A percentile compares a stretch with the other conserved stretches of the same genome.
Evolutionary conservation across 2,113 vertebrate species (phyloP).

Genomic region (Tachycineta bicolor): DNA sequence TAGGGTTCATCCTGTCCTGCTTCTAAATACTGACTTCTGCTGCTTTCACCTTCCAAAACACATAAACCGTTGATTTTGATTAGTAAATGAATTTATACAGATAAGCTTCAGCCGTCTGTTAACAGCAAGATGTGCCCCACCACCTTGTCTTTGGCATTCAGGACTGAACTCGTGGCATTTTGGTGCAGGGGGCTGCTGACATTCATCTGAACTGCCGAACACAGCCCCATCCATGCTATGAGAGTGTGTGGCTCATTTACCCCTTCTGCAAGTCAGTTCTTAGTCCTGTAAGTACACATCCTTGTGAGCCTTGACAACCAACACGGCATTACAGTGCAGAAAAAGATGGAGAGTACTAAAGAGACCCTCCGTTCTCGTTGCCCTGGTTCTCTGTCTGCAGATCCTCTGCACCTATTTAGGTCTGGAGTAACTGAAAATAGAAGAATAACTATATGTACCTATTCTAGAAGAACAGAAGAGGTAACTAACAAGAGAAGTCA

Average conservation of each 20-base stretch:
- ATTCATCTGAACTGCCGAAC: rapidly evolving
- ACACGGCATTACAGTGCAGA: neutral
- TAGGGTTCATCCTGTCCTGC: constrained; percentile 24
- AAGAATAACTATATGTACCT: neutral
- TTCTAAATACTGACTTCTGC: constrained; percentile 38
- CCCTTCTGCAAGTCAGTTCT: neutral
- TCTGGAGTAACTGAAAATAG: neutral
- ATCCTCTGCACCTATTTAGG: neutral
- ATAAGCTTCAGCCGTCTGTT: constrained; percentile 33
- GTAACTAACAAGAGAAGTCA: neutral
- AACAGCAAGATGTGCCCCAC: neutral
- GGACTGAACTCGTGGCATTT: neutral
- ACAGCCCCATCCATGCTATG: neutral
- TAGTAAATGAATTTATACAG: constrained; percentile 31
- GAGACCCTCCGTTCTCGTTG: neutral
- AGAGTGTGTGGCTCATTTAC: neutral
- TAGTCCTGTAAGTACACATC: neutral
- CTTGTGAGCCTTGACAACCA: neutral
- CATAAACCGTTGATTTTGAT: constrained; percentile 34
- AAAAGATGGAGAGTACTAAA: neutral
- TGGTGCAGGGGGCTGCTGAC: neutral
- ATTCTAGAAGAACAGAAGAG: neutral
- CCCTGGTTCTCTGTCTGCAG: neutral
- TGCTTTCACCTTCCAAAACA: constrained; percentile 46
- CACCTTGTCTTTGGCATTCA: constrained; percentile 30